Conservation (phyloP, 2,888 invertebrate species). For the Apotomis turbidana region DNA sequence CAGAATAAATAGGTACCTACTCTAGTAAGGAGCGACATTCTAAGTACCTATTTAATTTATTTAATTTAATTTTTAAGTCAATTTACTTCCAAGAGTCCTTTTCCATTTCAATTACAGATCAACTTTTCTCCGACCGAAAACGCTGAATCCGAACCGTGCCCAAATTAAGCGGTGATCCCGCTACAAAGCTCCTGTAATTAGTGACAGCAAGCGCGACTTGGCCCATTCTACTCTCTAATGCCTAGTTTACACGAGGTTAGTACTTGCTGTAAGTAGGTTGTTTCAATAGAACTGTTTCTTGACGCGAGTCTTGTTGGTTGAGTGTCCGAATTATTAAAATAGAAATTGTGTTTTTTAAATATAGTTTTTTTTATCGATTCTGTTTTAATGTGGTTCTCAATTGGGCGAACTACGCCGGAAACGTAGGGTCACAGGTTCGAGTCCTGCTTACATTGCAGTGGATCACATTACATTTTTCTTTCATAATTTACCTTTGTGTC, state of each 20-base stretch:
- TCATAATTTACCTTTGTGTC: no score
- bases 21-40: no score
- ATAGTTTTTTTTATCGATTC: no score
- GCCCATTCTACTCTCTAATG: background rate
- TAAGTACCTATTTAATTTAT: background rate
- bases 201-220: constrained; percentile 43
- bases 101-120: constrained; percentile 7
- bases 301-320: background rate
- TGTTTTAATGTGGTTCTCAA: no score
- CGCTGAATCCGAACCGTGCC: constrained; percentile 19
- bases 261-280: background rate
- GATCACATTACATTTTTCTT: no score
- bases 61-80: constrained; percentile 8
- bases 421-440: no score
- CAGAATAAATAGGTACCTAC: no score
- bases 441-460: no score
- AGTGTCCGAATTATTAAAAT: no score
- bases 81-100: background rate
- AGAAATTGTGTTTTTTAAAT: no score
- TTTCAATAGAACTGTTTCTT: background rate
- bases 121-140: constrained; percentile 25
- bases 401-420: no score
- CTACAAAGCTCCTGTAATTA: constrained; percentile 63
- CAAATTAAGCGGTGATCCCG: constrained; percentile 33
- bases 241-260: background rate